A percentile compares a stretch with the other conserved stretches of the same genome.
These are phyloP conservation scores for Aphis craccivora DNA, from an alignment of 1,140 invertebrate species.

Conservation along the genomic window DNA sequence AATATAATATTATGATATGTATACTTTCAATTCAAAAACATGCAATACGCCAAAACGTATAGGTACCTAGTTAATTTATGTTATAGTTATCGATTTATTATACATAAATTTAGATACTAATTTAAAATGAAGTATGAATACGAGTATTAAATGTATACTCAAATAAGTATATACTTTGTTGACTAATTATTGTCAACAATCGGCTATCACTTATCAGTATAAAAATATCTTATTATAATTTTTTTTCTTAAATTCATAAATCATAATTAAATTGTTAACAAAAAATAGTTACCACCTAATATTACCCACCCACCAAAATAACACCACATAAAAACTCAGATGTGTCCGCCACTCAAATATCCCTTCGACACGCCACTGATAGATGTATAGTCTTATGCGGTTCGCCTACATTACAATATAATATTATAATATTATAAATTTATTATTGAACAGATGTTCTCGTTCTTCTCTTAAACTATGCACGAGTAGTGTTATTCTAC, in stretches of 20 bases:
- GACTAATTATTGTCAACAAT: no score
- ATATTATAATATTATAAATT: not conserved
- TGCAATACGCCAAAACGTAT: not conserved
- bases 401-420: not conserved
- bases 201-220: not conserved
- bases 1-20: not conserved
- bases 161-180: no score
- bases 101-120: no score
- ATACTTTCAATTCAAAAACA: not conserved
- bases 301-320: no score
- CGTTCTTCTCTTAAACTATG: not conserved
- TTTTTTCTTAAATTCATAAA: not conserved
- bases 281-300: not conserved
- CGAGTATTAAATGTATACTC: no score
- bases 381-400: not conserved
- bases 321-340: not conserved
- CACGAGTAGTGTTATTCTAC: constrained; percentile 25
- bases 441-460: not conserved
- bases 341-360: not conserved
- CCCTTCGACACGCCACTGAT: not conserved
- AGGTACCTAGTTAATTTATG: no score
- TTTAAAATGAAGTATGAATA: no score
- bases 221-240: not conserved
- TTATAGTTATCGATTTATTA: no score
- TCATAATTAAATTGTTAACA: not conserved